phyloP scores from a whole-genome alignment of 2,113 vertebrate species.

The Tringa solitaria region DNA sequence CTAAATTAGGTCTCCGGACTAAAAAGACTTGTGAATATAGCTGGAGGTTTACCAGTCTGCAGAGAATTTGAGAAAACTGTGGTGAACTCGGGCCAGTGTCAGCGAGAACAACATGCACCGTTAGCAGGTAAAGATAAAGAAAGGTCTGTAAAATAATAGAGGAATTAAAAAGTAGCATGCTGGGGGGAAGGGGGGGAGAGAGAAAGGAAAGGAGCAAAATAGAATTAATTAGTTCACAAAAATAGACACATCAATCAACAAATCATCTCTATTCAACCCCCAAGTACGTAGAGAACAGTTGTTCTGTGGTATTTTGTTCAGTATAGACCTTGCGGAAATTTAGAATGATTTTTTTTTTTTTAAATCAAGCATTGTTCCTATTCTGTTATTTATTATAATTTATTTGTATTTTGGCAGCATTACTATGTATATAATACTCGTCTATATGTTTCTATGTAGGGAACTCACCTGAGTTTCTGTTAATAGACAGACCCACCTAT shows the following conservation, averaged over 20 bases:
- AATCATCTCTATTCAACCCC: background rate
- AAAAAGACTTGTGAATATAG: background rate
- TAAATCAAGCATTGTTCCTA: background rate
- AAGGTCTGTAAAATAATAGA: background rate
- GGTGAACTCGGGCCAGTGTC: background rate
- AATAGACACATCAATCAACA: background rate
- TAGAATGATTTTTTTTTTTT: background rate
- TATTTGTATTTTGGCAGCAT: background rate
- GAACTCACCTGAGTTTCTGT: background rate
- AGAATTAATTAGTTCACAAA: background rate
- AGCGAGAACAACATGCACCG: background rate
- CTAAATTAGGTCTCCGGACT: slow-evolving; percentile 10
- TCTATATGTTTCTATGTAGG: background rate
- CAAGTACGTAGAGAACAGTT: background rate
- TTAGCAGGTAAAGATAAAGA: background rate
- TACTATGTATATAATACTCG: background rate
- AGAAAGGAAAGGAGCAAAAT: background rate
- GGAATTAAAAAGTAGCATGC: background rate
- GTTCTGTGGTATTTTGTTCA: background rate
- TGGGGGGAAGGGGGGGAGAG: background rate
- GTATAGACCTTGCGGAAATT: background rate
- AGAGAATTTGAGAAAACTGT: background rate
- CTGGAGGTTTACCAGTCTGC: background rate
- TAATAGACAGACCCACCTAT: background rate
- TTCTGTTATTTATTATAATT: background rate